phyloP scores from a whole-genome alignment of 2,113 vertebrate species.

The Pteruthius melanotis region DNA sequence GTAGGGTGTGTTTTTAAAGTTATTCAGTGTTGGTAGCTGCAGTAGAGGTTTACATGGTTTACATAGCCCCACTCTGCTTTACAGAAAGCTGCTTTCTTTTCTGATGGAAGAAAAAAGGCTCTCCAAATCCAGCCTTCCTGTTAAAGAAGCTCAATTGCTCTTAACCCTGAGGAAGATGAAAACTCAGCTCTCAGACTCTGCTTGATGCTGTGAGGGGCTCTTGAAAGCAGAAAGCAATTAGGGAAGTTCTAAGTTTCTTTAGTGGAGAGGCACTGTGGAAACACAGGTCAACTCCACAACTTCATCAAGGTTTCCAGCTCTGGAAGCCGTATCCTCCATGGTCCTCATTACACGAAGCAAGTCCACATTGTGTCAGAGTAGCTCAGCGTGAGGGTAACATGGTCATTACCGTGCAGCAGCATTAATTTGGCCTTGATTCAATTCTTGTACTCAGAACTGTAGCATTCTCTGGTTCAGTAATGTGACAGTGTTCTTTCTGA shows the following conservation, averaged over 20 bases:
- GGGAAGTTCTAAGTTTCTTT: neutral
- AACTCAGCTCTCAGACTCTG: neutral
- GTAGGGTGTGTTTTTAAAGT: neutral
- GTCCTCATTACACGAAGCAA: neutral
- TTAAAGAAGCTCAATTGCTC: neutral
- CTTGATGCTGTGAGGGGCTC: neutral
- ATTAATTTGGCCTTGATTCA: neutral
- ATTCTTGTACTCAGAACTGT: neutral
- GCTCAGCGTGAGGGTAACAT: fast-evolving
- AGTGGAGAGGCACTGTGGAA: neutral
- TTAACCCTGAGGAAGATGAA: neutral
- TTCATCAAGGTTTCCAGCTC: neutral
- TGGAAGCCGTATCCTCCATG: neutral
- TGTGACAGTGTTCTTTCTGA: neutral
- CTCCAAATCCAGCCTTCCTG: neutral
- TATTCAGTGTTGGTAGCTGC: too few relatives aligned
- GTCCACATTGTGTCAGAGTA: fast-evolving
- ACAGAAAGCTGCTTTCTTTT: neutral
- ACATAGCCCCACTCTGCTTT: neutral
- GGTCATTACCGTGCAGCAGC: neutral
- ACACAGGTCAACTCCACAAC: neutral
- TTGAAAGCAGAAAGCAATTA: neutral
- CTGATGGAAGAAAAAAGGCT: neutral
- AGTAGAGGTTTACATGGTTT: neutral
- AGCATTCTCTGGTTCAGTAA: neutral